Base-by-base conservation (phyloP, 1,140 invertebrate species). In the Drosophila ironensis region DNA sequence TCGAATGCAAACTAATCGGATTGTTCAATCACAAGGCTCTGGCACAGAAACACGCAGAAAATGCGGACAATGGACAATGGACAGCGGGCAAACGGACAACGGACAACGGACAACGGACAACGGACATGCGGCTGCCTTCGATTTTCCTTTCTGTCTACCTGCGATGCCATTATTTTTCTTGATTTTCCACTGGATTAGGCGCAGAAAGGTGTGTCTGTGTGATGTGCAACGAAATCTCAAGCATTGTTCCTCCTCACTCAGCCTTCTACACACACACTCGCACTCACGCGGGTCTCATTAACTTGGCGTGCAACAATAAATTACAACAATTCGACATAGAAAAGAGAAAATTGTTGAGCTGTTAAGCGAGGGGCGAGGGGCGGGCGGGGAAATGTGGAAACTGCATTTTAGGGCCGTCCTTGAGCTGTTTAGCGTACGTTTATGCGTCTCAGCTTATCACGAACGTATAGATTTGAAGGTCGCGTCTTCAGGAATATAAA, bases 171-270 rank as follows among this genome's bases (percentile, higher is more conserved):
- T 84, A 77, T 64, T 69, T 76, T 78, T 78, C 68, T 56, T 78
- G 78, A 84, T 84, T 84, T 86, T 84, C 80, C 80, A 71, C 63
- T 70, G 78, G 78, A 86, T 84, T 84, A 86, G 67, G 52, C 64
- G 59, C 51, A 56, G 41, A 46, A 57, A 72, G 73, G 72, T 76
- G 69, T 68, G 52, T 53, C 45, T 53, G 33, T 40, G 27, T 71
- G n/a, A n/a, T n/a, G 41, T 46, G 40, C 11, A 53, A 30, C 25
- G 12, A 30, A 42, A 33, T 33, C 40, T 46, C 24, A 45, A 38
- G 50, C 25, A 7, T 27, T 27, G 25, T 76, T 77, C 57, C 77
- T 64, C 33, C 52, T 28, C 22, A 24, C 50, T 38, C n/a, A n/a
- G n/a, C n/a, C n/a, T n/a, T n/a, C n/a, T n/a, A n/a, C n/a, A 47